phyloP scores from a whole-genome alignment of 2,888 invertebrate genomes.

The Drosophila colorata region DNA sequence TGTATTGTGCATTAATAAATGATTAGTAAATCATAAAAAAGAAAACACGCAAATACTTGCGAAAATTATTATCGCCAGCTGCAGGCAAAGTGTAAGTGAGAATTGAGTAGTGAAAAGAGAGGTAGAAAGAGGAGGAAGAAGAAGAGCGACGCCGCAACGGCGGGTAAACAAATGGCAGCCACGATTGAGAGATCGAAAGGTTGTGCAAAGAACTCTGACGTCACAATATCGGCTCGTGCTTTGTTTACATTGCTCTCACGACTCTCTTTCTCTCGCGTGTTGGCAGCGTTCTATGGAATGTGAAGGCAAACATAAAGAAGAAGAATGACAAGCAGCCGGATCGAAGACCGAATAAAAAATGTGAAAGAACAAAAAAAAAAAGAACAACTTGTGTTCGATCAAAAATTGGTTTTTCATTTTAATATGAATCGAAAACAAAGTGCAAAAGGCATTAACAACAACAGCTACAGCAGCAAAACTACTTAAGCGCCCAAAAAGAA shows the following conservation, averaged over 20 bases:
- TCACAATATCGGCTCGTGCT: too few relatives aligned
- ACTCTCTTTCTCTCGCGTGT: too few relatives aligned
- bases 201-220: too few relatives aligned
- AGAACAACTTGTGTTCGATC: slow-evolving; percentile 41
- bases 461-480: slow-evolving; percentile 41
- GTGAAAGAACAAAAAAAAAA: slow-evolving; percentile 16
- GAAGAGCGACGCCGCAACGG: slow-evolving; percentile 57
- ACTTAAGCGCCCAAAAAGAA: slow-evolving; percentile 72
- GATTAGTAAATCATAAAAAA: slow-evolving; percentile 57
- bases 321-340: slow-evolving; percentile 19
- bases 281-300: slow-evolving; percentile 61
- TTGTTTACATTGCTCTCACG: too few relatives aligned
- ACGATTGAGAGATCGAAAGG: too few relatives aligned
- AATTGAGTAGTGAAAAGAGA: slow-evolving; percentile 18
- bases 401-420: slow-evolving; percentile 59
- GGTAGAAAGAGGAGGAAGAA: slow-evolving; percentile 8
- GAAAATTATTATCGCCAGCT: slow-evolving; percentile 59
- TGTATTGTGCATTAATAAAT: slow-evolving; percentile 57
- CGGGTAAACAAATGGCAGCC: slow-evolving; percentile 63
- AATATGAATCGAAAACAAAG: slow-evolving; percentile 65
- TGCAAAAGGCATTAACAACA: slow-evolving; percentile 73
- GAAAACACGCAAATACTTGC: slow-evolving; percentile 59
- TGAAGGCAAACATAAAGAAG: slow-evolving; percentile 37
- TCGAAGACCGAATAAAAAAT: slow-evolving; percentile 20
- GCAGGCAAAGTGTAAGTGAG: slow-evolving; percentile 73